Evolutionary conservation across 2,113 vertebrate species (phyloP).

Genomic region (Microcebus jonahi): DNA sequence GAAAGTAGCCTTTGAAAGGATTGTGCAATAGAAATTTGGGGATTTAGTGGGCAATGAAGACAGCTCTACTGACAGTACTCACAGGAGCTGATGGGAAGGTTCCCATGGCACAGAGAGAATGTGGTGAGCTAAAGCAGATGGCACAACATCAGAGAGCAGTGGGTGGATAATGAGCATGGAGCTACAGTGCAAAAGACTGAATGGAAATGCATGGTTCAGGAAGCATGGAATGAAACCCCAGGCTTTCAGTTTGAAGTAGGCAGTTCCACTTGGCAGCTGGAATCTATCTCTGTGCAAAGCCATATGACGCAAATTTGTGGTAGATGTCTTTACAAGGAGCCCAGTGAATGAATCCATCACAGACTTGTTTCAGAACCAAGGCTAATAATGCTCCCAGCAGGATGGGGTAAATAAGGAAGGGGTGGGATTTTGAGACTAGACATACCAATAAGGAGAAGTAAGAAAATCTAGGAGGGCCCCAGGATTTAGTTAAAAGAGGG

Average conservation of each 20-base stretch:
- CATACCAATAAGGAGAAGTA: not conserved
- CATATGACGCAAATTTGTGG: not conserved
- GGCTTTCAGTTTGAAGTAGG: not conserved
- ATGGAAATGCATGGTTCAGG: not conserved
- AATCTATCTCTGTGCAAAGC: not conserved
- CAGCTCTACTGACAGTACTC: not conserved
- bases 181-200: not conserved
- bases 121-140: not conserved
- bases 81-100: not conserved
- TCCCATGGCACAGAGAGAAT: not conserved
- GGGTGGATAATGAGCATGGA: not conserved
- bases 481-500: not conserved
- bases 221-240: not conserved
- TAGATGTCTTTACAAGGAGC: not conserved
- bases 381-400: not conserved
- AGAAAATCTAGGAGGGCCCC: not conserved
- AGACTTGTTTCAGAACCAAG: not conserved
- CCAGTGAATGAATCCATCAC: not conserved
- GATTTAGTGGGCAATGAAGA: slow-evolving; percentile 17
- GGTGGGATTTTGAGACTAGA: not conserved
- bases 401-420: not conserved
- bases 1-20: not conserved
- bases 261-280: not conserved
- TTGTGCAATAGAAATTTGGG: slow-evolving; percentile 38
- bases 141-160: not conserved